phyloP scores from a whole-genome alignment of 2,797 vertebrate genomes.

The Botia almorhae region DNA sequence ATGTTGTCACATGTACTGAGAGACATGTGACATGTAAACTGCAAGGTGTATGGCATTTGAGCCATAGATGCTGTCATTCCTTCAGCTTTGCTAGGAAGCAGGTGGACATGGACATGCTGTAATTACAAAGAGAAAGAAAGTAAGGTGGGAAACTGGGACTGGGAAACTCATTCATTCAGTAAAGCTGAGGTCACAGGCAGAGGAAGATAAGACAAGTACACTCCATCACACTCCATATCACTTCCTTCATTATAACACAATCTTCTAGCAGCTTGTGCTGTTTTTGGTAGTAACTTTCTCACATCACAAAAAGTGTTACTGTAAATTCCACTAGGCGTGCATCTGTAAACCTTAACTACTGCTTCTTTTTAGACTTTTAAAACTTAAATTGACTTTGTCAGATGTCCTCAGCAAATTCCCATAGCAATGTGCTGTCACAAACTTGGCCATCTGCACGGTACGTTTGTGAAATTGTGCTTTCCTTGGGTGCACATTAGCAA shows the following conservation, averaged over 20 bases:
- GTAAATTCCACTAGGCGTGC: conserved; percentile 61
- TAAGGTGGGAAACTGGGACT: too few species aligned
- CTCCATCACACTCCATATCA: conserved; percentile 40
- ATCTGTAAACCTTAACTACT: conserved; percentile 65
- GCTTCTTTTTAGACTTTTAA: conserved; percentile 66
- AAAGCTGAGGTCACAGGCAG: conserved; percentile 20
- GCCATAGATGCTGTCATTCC: conserved; percentile 82
- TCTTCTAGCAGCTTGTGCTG: conserved; percentile 48
- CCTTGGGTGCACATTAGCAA: conserved; percentile 62
- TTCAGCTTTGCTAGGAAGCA: conserved; percentile 82
- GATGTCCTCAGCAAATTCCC: conserved; percentile 56
- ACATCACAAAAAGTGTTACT: conserved; percentile 65
- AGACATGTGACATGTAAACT: not conserved
- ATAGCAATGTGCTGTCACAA: conserved; percentile 62
- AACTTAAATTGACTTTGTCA: conserved; percentile 70
- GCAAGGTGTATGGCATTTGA: not conserved
- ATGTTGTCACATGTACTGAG: too few species aligned
- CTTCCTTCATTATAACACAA: conserved; percentile 65
- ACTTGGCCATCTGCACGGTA: conserved; percentile 63
- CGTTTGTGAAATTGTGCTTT: conserved; percentile 60
- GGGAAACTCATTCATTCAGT: not conserved
- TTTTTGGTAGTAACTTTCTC: conserved; percentile 36
- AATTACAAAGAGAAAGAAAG: conserved; percentile 58
- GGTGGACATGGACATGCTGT: conserved; percentile 87
- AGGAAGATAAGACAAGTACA: conserved; percentile 28